Percentiles rank a stretch among this genome's conserved stretches.
phyloP scores from a whole-genome alignment of 2,797 vertebrate species.

The Etheostoma perlongum region DNA sequence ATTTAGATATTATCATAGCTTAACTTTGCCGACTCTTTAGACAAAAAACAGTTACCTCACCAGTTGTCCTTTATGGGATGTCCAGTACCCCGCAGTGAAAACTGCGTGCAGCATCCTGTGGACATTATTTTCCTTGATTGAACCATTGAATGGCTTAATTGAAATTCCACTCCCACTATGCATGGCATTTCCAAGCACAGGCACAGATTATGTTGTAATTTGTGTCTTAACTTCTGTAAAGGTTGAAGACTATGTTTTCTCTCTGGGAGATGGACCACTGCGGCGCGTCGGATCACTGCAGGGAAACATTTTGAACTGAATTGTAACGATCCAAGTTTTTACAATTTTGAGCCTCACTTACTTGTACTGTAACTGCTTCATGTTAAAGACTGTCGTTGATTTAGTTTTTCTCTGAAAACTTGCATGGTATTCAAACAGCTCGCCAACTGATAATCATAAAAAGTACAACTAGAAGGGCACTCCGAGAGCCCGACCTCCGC shows the following conservation, averaged over 20 bases:
- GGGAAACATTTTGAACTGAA: conserved; percentile 22
- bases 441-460: conserved; percentile 13
- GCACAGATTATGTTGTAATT: conserved; percentile 41
- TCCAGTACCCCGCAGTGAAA: conserved; percentile 34
- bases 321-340: conserved; percentile 11
- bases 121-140: conserved; percentile 53
- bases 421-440: conserved; percentile 24
- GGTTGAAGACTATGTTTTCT: conserved; percentile 46
- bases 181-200: conserved; percentile 52
- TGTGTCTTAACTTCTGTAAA: conserved; percentile 42
- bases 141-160: conserved; percentile 55
- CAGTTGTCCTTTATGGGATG: not conserved
- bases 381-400: not conserved
- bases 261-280: conserved; percentile 15
- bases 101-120: conserved; percentile 10
- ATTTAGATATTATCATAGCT: too few relatives aligned
- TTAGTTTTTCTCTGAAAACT: conserved; percentile 28
- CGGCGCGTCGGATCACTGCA: conserved; percentile 9
- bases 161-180: conserved; percentile 51
- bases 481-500: too few relatives aligned
- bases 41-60: too few relatives aligned
- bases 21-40: too few relatives aligned
- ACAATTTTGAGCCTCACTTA: conserved; percentile 7
- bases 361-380: conserved; percentile 18
- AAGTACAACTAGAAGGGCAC: not conserved